Conservation (phyloP, 2,888 invertebrate genomes). For the Tridacna crocea region DNA sequence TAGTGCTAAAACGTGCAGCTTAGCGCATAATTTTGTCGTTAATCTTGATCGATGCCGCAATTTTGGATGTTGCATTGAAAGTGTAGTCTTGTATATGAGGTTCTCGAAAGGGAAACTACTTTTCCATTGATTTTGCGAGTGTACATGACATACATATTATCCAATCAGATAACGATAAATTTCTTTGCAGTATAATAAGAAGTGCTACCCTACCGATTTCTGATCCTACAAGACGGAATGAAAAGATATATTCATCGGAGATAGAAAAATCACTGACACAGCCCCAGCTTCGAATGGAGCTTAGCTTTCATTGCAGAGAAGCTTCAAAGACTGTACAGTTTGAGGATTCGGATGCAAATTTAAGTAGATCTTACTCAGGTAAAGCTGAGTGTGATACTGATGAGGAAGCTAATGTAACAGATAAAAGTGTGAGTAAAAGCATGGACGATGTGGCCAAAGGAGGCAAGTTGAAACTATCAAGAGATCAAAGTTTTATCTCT, state of each 20-base stretch:
- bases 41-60: no score
- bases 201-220: neutral
- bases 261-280: neutral
- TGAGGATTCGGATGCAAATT: neutral
- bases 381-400: neutral
- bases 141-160: neutral
- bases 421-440: neutral
- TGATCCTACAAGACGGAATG: neutral
- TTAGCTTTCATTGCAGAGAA: conserved; percentile 11
- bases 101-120: no score
- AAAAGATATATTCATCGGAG: neutral
- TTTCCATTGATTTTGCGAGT: neutral
- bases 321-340: neutral
- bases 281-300: conserved; percentile 7
- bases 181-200: no score
- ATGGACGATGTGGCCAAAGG: neutral
- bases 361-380: neutral
- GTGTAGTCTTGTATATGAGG: no score
- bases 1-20: no score
- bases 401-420: neutral
- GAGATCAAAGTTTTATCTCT: no score
- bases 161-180: no score
- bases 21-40: no score
- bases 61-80: no score
- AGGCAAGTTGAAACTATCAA: no score